These are phyloP conservation scores for Chaetodon auriga DNA, from an alignment of 2,113 vertebrate species.

Conservation along the genomic window DNA sequence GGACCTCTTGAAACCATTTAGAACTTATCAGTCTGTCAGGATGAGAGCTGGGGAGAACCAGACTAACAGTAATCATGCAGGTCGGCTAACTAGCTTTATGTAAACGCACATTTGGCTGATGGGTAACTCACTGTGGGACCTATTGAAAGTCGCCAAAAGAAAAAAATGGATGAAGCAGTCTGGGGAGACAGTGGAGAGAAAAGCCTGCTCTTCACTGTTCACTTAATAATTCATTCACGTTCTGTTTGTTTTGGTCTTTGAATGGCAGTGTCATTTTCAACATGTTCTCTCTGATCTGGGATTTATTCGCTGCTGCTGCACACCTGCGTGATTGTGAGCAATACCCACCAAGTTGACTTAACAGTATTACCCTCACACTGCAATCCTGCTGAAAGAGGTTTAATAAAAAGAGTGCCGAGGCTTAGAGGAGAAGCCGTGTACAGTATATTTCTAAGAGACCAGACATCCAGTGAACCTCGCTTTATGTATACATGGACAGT, in stretches of 20 bases:
- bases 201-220: not conserved
- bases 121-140: not conserved
- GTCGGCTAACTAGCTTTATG: not conserved
- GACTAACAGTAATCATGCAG: not conserved
- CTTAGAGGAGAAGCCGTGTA: slow-evolving; percentile 20
- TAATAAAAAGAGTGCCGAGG: slow-evolving; percentile 34
- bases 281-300: slow-evolving; percentile 12
- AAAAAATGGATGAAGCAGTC: not conserved
- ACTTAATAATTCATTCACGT: not conserved
- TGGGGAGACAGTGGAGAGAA: not conserved
- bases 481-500: slow-evolving; percentile 54
- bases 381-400: slow-evolving; percentile 25
- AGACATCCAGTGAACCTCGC: slow-evolving; percentile 50
- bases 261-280: slow-evolving; percentile 10
- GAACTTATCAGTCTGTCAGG: too few relatives aligned
- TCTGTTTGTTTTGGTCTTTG: not conserved
- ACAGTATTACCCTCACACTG: slow-evolving; percentile 28
- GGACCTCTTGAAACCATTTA: too few relatives aligned
- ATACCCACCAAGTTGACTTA: slow-evolving; percentile 22
- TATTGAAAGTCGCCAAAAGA: not conserved
- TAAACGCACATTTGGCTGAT: slow-evolving; percentile 13
- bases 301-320: not conserved
- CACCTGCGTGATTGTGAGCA: slow-evolving; percentile 13
- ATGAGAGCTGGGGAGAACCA: too few relatives aligned
- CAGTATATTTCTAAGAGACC: not conserved